Evolutionary conservation across 2,888 invertebrate genomes (phyloP), one percentile per base, ranked within the genome.

Genomic region (Drosophila histrio): DNA sequence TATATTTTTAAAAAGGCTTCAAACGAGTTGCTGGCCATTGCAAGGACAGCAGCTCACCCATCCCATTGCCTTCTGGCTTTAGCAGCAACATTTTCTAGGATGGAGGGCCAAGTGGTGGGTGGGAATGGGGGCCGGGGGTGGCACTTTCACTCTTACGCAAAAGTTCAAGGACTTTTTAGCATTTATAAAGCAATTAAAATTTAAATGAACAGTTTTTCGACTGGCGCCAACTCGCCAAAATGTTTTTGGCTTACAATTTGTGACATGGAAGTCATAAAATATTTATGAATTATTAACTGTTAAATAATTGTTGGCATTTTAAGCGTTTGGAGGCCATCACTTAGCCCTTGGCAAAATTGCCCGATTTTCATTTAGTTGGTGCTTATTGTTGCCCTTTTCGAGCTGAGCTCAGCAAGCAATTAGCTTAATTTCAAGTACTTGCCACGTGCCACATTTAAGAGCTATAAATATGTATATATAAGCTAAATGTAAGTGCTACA

Each of bases 111-210:
- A 24, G 19, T 28, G 28, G 26, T 44, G 60, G 47, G 24, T 44
- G 54, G 38, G 19, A 30, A n/a, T 15, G 4, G 30, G 13, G 22
- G 19, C 13, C 11, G 13, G 43, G 15, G 32, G 34, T 24, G 24
- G 53, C 62, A 69, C 77, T 83, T 80, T 77, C 65, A 58, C 80
- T 80, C 77, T 80, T 74, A 79, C 77, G 79, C 77, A 81, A 81
- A 86, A 88, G 89, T 89, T 89, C 89, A 89, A 88, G 89, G 89
- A 86, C 88, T 89, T 89, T 87, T 89, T 81, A 87, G 84, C 89
- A 89, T 89, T 89, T 89, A 89, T 89, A 89, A 89, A 89, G 89
- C 89, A 89, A 89, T 89, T 89, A 89, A 89, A 89, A 89, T 89
- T 89, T 88, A 89, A 89, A 89, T 89, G 87, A 89, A 87, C 81